These are phyloP conservation scores for Amphiprion clarkii DNA, from an alignment of 2,797 vertebrate species.

Conservation along the genomic window DNA sequence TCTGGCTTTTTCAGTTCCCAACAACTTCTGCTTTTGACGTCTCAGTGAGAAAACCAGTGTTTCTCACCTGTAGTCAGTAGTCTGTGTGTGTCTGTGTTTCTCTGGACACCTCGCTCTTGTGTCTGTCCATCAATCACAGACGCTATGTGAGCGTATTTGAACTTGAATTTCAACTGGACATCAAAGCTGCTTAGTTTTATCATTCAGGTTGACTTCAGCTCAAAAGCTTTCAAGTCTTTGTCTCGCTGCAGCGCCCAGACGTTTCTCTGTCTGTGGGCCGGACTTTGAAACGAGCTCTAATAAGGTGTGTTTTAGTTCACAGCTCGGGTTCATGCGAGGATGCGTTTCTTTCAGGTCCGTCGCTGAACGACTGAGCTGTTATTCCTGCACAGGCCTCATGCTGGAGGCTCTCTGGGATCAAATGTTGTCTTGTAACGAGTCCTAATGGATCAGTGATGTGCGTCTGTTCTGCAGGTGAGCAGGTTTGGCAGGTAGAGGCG, in stretches of 20 bases:
- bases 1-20: neutral
- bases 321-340: conserved; percentile 30
- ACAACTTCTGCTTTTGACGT: neutral
- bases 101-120: conserved; percentile 30
- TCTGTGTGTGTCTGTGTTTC: conserved; percentile 17
- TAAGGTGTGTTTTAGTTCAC: conserved; percentile 30
- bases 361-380: conserved; percentile 10
- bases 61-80: conserved; percentile 19
- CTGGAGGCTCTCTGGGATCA: conserved; percentile 26
- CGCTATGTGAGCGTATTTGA: conserved; percentile 29
- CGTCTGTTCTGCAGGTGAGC: conserved; percentile 72
- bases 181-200: conserved; percentile 63
- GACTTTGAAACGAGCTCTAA: conserved; percentile 16
- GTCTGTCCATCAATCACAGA: conserved; percentile 40
- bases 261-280: conserved; percentile 19
- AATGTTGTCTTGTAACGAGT: conserved; percentile 9
- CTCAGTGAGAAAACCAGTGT: conserved; percentile 13
- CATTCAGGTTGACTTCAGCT: conserved; percentile 50
- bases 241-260: conserved; percentile 7
- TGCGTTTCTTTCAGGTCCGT: conserved; percentile 22
- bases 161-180: conserved; percentile 40
- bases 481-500: conserved; percentile 81
- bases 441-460: conserved; percentile 34
- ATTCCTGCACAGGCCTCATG: conserved; percentile 5
- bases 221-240: conserved; percentile 58